Percentiles rank a stretch among this genome's conserved stretches.
Evolutionary conservation across 1,140 invertebrate genomes (phyloP).

Genomic region (Cotesia glomerata): DNA sequence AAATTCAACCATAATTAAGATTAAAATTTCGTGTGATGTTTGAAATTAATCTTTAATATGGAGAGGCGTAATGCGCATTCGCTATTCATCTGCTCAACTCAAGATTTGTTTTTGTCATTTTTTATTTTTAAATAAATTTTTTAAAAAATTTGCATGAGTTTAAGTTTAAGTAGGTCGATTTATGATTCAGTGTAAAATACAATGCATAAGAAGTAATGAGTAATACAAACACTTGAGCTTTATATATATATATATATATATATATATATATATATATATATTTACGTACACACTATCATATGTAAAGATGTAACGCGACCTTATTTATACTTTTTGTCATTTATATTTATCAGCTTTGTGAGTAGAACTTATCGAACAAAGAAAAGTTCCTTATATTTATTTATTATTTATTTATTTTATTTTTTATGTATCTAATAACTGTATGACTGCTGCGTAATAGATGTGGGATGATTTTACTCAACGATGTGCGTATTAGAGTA

Average conservation of each 20-base stretch:
- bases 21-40: no score
- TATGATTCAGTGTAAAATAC: background rate
- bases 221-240: background rate
- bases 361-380: conserved; percentile 16
- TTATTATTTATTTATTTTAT: background rate
- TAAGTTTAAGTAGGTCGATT: no score
- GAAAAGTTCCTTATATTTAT: background rate
- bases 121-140: background rate
- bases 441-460: background rate
- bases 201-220: background rate
- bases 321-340: conserved; percentile 18
- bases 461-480: background rate
- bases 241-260: no score
- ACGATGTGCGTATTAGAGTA: background rate
- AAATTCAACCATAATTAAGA: no score
- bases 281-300: no score
- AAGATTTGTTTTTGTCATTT: background rate
- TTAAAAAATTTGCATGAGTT: background rate
- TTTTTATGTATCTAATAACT: no score
- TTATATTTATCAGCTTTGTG: background rate
- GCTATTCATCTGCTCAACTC: no score
- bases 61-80: no score
- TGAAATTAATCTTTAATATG: no score
- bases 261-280: no score
- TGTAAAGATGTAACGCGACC: conserved; percentile 3